phyloP scores from a whole-genome alignment of 2,113 vertebrate genomes.

The Genyomyrus donnyi region DNA sequence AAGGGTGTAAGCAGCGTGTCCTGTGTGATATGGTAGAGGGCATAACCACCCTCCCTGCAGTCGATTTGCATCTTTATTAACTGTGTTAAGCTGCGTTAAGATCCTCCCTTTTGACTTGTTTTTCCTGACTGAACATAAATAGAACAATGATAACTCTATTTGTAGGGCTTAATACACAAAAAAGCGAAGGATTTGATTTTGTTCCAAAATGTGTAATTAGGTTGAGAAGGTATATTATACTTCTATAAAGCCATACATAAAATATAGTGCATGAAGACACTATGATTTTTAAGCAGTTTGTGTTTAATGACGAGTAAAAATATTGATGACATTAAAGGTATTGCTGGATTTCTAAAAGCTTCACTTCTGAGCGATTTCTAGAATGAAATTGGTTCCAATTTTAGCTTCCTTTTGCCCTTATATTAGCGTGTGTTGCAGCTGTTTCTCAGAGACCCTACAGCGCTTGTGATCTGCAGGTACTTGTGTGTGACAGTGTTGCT shows the following conservation, averaged over 20 bases:
- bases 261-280: not conserved
- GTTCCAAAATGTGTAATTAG: not conserved
- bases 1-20: not conserved
- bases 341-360: not conserved
- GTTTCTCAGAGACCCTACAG: not conserved
- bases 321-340: not conserved
- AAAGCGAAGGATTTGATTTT: not conserved
- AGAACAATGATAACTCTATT: not conserved
- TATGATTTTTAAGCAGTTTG: not conserved
- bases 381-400: not conserved
- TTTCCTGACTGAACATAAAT: not conserved
- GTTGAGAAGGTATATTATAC: not conserved
- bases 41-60: not conserved
- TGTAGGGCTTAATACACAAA: not conserved
- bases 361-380: not conserved
- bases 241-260: not conserved
- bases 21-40: not conserved
- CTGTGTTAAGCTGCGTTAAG: not conserved
- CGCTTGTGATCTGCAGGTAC: not conserved
- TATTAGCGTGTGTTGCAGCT: not conserved
- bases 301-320: not conserved
- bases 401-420: not conserved
- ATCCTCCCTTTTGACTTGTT: not conserved
- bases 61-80: not conserved
- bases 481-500: not conserved